Evolutionary conservation across 2,888 invertebrate genomes (phyloP), one percentile per base, ranked within the genome.

Genomic region (Synanthedon tipuliformis): DNA sequence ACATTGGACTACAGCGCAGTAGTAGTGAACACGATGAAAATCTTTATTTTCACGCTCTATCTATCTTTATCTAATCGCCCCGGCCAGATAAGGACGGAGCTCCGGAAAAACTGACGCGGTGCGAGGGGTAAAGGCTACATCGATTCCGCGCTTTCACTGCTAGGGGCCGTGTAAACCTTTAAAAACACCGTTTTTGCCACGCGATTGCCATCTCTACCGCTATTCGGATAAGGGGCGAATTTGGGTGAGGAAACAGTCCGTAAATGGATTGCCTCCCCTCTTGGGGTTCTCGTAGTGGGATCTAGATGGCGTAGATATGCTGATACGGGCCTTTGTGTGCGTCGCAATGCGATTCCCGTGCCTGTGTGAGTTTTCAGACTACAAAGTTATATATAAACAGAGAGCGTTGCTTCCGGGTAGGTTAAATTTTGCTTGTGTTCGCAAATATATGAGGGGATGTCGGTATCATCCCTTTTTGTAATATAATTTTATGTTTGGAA

Each of bases 41-140:
- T 87, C 87, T 87, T 87, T 87, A 87, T 87, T 87, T 87, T 87
- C 85, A 87, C 86, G 86, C 86, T 87, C 82, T 87, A 87, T 87
- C 87, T 87, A 81, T 87, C 87, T 84, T 87, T 87, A 87, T 87
- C 86, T 87, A 87, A 87, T 87, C 86, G 82, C 81, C 65, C 65
- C 74, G 75, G 85, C 79, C 84, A 79, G 86, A 87, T 87, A 87
- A 87, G 86, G 87, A 87, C 85, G 78, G 86, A 85, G 74, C 78
- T 78, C 81, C 83, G 85, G 87, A 87, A 87, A 87, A 87, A 87
- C 86, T 84, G 85, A 78, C 68, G 86, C 80, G 85, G 85, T 80
- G 78, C 66, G 85, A 76, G 86, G 80, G 82, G 83, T 84, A 85
- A 86, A 87, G 86, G 86, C 86, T 86, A 86, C 87, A 87, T 87